These are phyloP conservation scores for Petroica traversi DNA, from an alignment of 2,113 vertebrate species.

Conservation along the genomic window DNA sequence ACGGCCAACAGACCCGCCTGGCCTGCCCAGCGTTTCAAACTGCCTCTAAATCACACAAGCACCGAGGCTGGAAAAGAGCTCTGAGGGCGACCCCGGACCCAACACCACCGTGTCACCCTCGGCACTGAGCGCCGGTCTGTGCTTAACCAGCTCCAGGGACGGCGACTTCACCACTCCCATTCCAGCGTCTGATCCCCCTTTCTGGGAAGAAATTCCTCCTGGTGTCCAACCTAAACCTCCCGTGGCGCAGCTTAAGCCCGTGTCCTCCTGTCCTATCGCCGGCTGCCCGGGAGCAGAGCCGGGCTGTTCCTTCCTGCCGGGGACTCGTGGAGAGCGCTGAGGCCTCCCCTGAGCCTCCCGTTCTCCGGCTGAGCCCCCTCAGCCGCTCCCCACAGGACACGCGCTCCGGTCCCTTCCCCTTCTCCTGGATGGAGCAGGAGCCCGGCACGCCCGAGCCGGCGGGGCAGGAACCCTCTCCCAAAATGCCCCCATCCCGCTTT, in stretches of 20 bases:
- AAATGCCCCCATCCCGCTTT: neutral
- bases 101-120: neutral
- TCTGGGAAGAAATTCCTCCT: neutral
- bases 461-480: neutral
- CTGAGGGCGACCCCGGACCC: neutral
- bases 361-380: neutral
- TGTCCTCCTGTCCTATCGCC: neutral
- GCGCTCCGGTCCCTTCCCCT: neutral
- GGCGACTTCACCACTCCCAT: neutral
- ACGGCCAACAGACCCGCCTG: rapidly evolving
- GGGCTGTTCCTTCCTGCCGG: neutral
- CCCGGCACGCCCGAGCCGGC: neutral
- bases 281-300: neutral
- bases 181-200: neutral
- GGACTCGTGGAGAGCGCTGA: neutral
- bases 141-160: neutral
- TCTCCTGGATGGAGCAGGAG: neutral
- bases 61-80: neutral
- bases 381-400: neutral
- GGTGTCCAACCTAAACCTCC: neutral
- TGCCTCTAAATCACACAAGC: neutral
- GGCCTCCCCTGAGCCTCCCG: neutral
- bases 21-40: rapidly evolving
- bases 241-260: neutral
- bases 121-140: neutral